Conservation (phyloP, 2,888 invertebrate genomes). For the Ditula angustiorana region DNA sequence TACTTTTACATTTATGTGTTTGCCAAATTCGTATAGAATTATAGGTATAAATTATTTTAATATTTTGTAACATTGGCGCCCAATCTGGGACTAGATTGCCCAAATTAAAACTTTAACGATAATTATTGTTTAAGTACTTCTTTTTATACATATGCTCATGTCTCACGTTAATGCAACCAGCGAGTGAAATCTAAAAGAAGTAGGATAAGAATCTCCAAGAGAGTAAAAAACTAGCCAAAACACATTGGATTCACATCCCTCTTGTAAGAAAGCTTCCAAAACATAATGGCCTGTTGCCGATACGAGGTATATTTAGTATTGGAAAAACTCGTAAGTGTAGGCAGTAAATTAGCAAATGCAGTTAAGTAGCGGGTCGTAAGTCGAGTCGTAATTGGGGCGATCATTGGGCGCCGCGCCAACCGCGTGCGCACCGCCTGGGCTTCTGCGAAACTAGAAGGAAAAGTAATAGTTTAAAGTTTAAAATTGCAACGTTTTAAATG, state of each 20-base stretch:
- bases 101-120: too few relatives aligned
- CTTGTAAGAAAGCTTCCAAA: slow-evolving; percentile 1
- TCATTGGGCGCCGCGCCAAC: slow-evolving; percentile 53
- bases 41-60: too few relatives aligned
- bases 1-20: neutral
- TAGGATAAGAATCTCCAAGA: too few relatives aligned
- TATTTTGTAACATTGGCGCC: neutral
- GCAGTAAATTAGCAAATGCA: slow-evolving; percentile 30
- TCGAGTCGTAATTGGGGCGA: slow-evolving; percentile 49
- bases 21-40: neutral
- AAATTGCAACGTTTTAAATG: neutral
- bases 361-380: slow-evolving; percentile 28
- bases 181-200: too few relatives aligned
- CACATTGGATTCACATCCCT: too few relatives aligned
- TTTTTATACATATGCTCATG: too few relatives aligned
- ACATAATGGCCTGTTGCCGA: neutral
- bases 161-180: too few relatives aligned
- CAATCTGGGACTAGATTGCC: neutral
- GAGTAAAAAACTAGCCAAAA: too few relatives aligned
- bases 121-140: too few relatives aligned
- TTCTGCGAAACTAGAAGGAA: neutral
- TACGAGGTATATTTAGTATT: neutral
- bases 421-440: slow-evolving; percentile 30
- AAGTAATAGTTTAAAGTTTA: neutral
- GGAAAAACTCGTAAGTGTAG: slow-evolving; percentile 1